phyloP scores from a whole-genome alignment of 2,797 vertebrate species.

The Takifugu rubripes region DNA sequence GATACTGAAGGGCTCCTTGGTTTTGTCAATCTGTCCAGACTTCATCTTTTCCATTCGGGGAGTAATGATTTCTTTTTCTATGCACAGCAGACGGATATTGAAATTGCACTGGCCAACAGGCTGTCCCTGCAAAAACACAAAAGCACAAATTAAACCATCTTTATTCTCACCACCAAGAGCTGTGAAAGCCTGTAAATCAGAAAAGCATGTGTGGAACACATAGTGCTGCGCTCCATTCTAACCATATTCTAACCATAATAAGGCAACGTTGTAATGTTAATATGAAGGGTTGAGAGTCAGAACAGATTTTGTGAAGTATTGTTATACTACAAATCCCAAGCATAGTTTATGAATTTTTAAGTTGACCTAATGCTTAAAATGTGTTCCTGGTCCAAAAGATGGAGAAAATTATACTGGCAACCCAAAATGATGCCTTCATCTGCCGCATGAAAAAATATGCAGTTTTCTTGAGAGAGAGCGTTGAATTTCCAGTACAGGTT shows the following conservation, averaged over 20 bases:
- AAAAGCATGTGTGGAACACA: neutral
- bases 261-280: neutral
- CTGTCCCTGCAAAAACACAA: slow-evolving; percentile 79
- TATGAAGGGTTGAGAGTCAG: neutral
- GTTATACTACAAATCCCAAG: no score
- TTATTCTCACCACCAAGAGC: neutral
- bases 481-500: slow-evolving; percentile 17
- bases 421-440: no score
- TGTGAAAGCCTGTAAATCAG: neutral
- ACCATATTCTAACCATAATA: no score
- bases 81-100: slow-evolving; percentile 88
- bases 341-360: no score
- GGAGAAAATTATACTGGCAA: no score
- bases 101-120: slow-evolving; percentile 97
- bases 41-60: slow-evolving; percentile 96
- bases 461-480: neutral
- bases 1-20: slow-evolving; percentile 93
- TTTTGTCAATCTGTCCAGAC: slow-evolving; percentile 92
- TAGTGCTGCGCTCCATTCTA: no score
- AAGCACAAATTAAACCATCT: no score
- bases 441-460: no score
- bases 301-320: no score
- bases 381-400: no score
- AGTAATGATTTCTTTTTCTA: slow-evolving; percentile 94
- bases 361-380: no score